phyloP scores from a whole-genome alignment of 2,797 vertebrate genomes.

The Neosalanx taihuensis region DNA sequence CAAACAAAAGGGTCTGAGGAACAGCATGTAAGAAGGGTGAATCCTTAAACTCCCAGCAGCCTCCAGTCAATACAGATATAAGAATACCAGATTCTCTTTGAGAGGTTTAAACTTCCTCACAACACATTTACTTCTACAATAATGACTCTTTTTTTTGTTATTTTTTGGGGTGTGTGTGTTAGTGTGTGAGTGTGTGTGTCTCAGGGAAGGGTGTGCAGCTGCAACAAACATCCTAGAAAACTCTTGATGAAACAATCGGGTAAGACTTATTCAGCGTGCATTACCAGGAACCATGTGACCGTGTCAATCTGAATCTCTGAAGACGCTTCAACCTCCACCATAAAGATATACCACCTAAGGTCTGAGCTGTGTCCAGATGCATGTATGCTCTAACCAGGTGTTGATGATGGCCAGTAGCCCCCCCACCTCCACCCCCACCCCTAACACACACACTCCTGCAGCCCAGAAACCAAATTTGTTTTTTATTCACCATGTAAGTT shows the following conservation, averaged over 20 bases:
- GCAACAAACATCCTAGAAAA: constrained; percentile 76
- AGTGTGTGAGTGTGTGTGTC: background rate
- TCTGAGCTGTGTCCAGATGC: background rate
- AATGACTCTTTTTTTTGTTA: constrained; percentile 60
- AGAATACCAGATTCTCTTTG: constrained; percentile 74
- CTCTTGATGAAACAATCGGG: constrained; percentile 74
- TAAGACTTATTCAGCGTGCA: constrained; percentile 54
- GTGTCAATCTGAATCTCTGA: background rate
- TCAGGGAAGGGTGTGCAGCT: constrained; percentile 57
- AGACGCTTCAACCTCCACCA: background rate
- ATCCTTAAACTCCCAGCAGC: constrained; percentile 50
- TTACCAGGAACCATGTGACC: constrained; percentile 22
- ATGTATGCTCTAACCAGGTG: too few species aligned
- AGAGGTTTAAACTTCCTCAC: constrained; percentile 65
- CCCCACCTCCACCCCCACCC: background rate
- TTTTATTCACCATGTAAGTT: too few species aligned
- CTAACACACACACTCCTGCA: background rate
- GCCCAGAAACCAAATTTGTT: too few species aligned
- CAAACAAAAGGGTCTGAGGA: constrained; percentile 65
- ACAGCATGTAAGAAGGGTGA: constrained; percentile 43
- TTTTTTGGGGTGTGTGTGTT: too few species aligned
- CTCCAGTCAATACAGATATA: constrained; percentile 64
- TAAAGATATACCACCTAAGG: background rate
- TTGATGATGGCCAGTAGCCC: too few species aligned
- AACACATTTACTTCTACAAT: constrained; percentile 66